phyloP scores from a whole-genome alignment of 2,888 invertebrate genomes.

The Nineta flava region DNA sequence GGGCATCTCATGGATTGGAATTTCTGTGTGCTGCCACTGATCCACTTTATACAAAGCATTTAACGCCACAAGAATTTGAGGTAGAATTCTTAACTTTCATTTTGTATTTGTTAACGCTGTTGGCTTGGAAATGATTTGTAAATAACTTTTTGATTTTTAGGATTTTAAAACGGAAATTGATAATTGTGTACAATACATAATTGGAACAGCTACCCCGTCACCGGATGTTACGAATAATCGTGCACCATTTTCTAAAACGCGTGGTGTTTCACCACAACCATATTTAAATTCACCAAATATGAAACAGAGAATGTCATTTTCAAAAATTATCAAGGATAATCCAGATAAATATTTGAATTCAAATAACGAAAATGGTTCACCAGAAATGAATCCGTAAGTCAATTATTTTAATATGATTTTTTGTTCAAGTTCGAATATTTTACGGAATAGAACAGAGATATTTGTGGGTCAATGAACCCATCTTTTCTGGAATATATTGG shows the following conservation, averaged over 20 bases:
- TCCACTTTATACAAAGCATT: slow-evolving; percentile 60
- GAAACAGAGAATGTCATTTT: background rate
- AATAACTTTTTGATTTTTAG: background rate
- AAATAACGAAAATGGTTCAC: background rate
- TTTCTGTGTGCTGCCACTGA: slow-evolving; percentile 75
- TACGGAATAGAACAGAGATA: too few species aligned
- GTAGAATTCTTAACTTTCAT: slow-evolving; percentile 21
- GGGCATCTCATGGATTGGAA: slow-evolving; percentile 81
- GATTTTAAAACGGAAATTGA: background rate
- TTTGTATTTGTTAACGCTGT: background rate
- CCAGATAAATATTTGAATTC: background rate
- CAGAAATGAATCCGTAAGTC: background rate
- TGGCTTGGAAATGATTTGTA: background rate
- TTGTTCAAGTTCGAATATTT: too few species aligned
- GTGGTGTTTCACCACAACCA: slow-evolving; percentile 26
- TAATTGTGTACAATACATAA: slow-evolving; percentile 1
- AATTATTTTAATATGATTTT: too few species aligned
- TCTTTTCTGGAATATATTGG: too few species aligned
- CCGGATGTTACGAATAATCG: slow-evolving; percentile 8
- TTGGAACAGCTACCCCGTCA: slow-evolving; percentile 6
- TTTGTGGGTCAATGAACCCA: too few species aligned
- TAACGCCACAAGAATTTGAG: slow-evolving; percentile 66
- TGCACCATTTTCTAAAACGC: slow-evolving; percentile 22
- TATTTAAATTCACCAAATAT: background rate
- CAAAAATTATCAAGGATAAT: background rate